Percentiles rank a stretch among this genome's conserved stretches.
Conservation (phyloP, 2,113 vertebrate genomes). For the Ophthalmolycus amberensis region DNA sequence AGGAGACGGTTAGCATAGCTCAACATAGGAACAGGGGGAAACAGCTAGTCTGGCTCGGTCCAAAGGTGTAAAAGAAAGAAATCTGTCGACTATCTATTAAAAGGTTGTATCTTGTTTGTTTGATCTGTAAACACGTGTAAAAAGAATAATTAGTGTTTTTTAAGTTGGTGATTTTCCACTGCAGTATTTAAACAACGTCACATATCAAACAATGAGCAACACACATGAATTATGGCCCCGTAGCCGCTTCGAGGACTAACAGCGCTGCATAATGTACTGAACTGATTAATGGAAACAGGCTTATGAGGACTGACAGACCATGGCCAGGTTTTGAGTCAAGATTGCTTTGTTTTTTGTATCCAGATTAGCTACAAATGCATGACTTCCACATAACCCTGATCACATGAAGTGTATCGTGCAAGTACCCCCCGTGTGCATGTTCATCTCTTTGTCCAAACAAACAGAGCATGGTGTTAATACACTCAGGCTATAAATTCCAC, state of each 20-base stretch:
- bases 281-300: constrained; percentile 50
- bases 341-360: constrained; percentile 43
- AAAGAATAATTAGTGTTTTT: neutral
- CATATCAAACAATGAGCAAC: neutral
- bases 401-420: constrained; percentile 39
- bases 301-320: constrained; percentile 35
- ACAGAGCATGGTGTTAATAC: constrained; percentile 60
- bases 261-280: constrained; percentile 1
- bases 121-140: neutral
- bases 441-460: constrained; percentile 62
- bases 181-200: constrained; percentile 1
- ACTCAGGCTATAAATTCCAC: constrained; percentile 58
- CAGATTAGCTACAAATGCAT: constrained; percentile 56
- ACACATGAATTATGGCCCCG: neutral
- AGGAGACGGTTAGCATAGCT: neutral
- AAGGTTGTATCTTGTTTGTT: neutral
- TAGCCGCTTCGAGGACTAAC: neutral
- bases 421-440: constrained; percentile 53
- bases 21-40: neutral
- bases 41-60: neutral
- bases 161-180: neutral
- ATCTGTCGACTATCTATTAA: neutral
- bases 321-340: constrained; percentile 35
- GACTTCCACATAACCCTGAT: constrained; percentile 54
- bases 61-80: neutral